Evolutionary conservation across 2,888 invertebrate genomes (phyloP).

Genomic region (Xanthorhoe spadicearia): DNA sequence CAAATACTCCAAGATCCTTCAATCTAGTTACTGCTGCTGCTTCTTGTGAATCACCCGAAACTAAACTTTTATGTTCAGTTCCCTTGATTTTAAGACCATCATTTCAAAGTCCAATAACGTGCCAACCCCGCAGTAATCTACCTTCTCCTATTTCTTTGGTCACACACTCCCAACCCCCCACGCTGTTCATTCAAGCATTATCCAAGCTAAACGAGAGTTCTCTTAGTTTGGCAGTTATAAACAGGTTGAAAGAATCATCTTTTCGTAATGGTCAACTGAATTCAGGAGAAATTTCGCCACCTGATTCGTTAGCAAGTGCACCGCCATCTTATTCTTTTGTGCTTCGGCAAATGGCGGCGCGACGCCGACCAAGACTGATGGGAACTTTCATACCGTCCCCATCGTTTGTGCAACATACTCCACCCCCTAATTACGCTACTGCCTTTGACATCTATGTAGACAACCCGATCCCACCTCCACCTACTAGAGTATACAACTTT

Average conservation of each 20-base stretch:
- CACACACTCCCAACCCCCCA: constrained; percentile 55
- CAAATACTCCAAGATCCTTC: constrained; percentile 34
- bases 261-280: constrained; percentile 36
- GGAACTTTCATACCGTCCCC: constrained; percentile 78
- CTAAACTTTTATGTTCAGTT: constrained; percentile 6
- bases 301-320: constrained; percentile 71
- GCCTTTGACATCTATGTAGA: constrained; percentile 78
- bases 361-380: constrained; percentile 71
- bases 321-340: constrained; percentile 80
- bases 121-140: constrained; percentile 43
- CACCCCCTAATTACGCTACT: constrained; percentile 75
- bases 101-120: constrained; percentile 23
- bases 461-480: constrained; percentile 59
- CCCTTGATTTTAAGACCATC: constrained; percentile 49
- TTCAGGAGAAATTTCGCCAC: constrained; percentile 62
- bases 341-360: constrained; percentile 67
- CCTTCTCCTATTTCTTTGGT: constrained; percentile 49
- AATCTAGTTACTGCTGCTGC: constrained; percentile 14
- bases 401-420: constrained; percentile 73
- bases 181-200: constrained; percentile 68
- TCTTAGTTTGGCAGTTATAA: constrained; percentile 50
- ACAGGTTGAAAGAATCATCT: constrained; percentile 39
- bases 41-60: constrained; percentile 12
- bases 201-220: constrained; percentile 66
- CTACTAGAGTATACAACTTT: constrained; percentile 62